phyloP scores from a whole-genome alignment of 2,113 vertebrate genomes.

The Zosterops hypoxanthus region DNA sequence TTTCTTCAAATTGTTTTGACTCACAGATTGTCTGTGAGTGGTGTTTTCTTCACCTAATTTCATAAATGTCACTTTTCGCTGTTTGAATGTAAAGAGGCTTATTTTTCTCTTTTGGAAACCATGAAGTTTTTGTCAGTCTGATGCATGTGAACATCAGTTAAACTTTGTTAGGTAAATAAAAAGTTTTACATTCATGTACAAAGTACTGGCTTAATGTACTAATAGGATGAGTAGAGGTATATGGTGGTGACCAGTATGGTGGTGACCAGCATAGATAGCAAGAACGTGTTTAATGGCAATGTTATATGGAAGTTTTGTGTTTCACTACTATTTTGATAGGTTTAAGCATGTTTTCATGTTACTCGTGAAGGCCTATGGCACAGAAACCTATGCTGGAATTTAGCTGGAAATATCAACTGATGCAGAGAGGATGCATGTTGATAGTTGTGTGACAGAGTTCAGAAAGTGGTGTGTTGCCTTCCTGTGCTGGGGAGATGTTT shows the following conservation, averaged over 20 bases:
- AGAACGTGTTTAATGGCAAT: not conserved
- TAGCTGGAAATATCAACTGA: not conserved
- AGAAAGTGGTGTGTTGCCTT: not conserved
- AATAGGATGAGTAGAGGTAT: not conserved
- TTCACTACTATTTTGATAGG: not conserved
- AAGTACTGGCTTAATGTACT: not conserved
- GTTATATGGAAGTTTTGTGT: not conserved
- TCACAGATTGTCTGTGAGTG: not conserved
- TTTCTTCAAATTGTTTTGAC: not conserved
- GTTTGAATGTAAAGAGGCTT: not conserved
- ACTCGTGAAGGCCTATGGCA: not conserved
- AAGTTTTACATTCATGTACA: not conserved
- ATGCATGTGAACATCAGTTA: not conserved
- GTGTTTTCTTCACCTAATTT: not conserved
- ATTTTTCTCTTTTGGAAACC: not conserved
- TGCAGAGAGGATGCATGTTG: not conserved
- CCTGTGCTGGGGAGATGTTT: rapidly evolving
- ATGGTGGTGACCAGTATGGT: no score
- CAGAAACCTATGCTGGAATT: not conserved
- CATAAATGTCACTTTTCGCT: not conserved
- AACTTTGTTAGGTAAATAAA: not conserved
- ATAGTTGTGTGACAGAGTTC: not conserved
- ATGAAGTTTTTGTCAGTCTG: not conserved
- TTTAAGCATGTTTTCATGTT: not conserved
- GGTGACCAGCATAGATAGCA: not conserved